Evolutionary conservation across 2,113 vertebrate genomes (phyloP).

Genomic region (Natator depressus): DNA sequence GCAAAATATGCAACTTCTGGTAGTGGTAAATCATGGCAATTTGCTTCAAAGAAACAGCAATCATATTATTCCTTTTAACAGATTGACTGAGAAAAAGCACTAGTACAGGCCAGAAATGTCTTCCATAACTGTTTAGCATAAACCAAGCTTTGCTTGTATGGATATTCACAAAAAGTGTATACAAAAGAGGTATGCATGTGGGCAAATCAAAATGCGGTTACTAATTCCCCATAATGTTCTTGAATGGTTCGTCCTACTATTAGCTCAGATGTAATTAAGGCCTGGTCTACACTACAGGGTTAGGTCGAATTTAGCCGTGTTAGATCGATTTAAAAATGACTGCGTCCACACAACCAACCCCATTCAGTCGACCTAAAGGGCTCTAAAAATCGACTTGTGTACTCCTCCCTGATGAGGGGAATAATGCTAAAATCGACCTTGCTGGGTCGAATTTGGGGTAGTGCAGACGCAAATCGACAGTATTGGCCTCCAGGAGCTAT

Average conservation of each 20-base stretch:
- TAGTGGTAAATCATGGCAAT: not conserved
- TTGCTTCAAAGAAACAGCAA: not conserved
- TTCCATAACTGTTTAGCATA: not conserved
- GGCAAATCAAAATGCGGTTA: rapidly evolving
- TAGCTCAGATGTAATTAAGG: not conserved
- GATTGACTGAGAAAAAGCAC: not conserved
- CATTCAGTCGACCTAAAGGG: too few species aligned
- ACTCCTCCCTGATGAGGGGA: too few species aligned
- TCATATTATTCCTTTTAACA: not conserved
- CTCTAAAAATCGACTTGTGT: too few species aligned
- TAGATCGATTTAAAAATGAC: too few species aligned
- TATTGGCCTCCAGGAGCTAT: too few species aligned
- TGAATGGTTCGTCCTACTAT: not conserved
- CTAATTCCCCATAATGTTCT: rapidly evolving
- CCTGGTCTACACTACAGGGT: too few species aligned
- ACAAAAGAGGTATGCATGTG: not conserved
- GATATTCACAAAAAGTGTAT: not conserved
- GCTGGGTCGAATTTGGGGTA: too few species aligned
- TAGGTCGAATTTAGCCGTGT: too few species aligned
- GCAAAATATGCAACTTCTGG: not conserved
- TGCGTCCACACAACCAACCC: too few species aligned
- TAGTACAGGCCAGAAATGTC: not conserved
- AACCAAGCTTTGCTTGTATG: not conserved
- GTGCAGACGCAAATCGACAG: too few species aligned
- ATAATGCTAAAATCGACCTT: too few species aligned